Percentiles rank a stretch among this genome's conserved stretches.
Conservation (phyloP, 2,888 invertebrate species). For the Drosophila neoperkinsi region DNA sequence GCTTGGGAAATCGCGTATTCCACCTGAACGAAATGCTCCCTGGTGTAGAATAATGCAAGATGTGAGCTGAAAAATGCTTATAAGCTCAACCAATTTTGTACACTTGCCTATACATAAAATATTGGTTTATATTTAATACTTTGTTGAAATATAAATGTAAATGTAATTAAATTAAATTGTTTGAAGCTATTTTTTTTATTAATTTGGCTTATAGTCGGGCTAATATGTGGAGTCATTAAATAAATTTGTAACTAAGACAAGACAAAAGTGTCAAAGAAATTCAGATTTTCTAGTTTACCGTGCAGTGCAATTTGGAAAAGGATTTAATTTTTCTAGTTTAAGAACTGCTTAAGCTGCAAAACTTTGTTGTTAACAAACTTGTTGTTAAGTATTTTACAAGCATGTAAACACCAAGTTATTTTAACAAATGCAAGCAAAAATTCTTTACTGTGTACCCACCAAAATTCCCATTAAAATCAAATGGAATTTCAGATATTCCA, state of each 20-base stretch:
- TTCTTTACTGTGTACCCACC: slow-evolving; percentile 30
- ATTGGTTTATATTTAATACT: background rate
- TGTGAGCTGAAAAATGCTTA: slow-evolving; percentile 11
- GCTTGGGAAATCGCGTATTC: slow-evolving; percentile 46
- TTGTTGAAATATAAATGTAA: background rate
- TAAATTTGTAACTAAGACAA: background rate
- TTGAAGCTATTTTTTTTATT: background rate
- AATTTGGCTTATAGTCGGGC: too few species aligned
- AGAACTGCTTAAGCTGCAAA: background rate
- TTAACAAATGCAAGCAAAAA: background rate
- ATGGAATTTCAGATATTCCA: slow-evolving; percentile 60
- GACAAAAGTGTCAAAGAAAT: background rate
- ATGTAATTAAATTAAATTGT: background rate
- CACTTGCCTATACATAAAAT: background rate
- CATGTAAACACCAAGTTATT: background rate
- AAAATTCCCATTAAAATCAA: slow-evolving; percentile 72
- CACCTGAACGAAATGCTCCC: slow-evolving; percentile 31
- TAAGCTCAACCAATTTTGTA: slow-evolving; percentile 42
- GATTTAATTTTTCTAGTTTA: background rate
- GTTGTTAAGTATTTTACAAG: background rate
- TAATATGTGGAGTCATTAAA: too few species aligned
- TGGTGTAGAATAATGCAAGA: slow-evolving; percentile 21
- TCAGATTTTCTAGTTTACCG: background rate
- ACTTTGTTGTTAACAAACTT: background rate
- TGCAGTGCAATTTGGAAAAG: background rate